These are phyloP conservation scores for Lepas anatifera DNA, from an alignment of 2,888 invertebrate species.

Conservation along the genomic window DNA sequence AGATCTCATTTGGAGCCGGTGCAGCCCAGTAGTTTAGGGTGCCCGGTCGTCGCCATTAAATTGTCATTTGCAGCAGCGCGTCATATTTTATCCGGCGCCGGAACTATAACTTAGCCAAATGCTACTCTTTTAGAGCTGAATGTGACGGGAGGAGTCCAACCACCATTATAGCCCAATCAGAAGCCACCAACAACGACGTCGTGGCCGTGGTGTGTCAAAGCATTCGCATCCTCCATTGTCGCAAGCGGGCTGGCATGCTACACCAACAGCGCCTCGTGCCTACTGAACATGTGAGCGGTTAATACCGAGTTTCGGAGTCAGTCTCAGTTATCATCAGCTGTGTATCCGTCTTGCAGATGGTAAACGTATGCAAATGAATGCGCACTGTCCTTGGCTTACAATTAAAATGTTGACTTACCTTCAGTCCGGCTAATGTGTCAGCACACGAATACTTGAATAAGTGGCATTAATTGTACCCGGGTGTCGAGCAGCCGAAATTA, in stretches of 20 bases:
- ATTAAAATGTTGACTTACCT: constrained; percentile 5
- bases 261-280: too few species aligned
- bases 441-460: background rate
- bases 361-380: background rate
- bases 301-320: too few species aligned
- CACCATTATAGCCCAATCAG: too few species aligned
- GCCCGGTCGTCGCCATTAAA: constrained; percentile 4
- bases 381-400: background rate
- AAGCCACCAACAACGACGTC: too few species aligned
- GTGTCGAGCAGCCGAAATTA: background rate
- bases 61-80: background rate
- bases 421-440: background rate
- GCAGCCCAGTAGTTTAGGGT: background rate
- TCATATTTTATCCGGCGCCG: background rate
- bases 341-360: too few species aligned
- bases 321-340: too few species aligned
- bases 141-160: too few species aligned
- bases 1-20: background rate
- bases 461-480: background rate
- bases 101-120: constrained; percentile 1
- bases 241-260: too few species aligned
- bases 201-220: too few species aligned
- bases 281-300: too few species aligned
- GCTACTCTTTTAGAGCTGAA: background rate
- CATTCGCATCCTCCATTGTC: too few species aligned